A percentile compares a stretch with the other conserved stretches of the same genome.
phyloP scores from a whole-genome alignment of 1,140 invertebrate genomes.

The Penaeus indicus region DNA sequence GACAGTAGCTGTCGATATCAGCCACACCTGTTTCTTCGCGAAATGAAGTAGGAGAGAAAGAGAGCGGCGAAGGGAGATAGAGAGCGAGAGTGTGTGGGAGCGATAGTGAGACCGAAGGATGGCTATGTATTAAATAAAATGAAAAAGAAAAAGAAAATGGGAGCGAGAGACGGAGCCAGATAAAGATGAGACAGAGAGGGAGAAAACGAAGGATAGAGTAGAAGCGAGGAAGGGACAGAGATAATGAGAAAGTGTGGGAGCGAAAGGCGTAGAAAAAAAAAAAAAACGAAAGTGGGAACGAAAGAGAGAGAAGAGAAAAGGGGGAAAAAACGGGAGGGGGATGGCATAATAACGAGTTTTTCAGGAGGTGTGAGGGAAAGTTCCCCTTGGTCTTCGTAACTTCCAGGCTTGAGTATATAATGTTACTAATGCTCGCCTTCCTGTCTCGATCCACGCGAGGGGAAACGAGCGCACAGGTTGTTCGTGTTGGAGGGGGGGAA shows the following conservation, averaged over 20 bases:
- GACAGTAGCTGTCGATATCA: conserved; percentile 9
- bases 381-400: too few relatives aligned
- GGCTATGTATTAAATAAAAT: too few relatives aligned
- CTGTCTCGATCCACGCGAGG: too few relatives aligned
- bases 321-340: not conserved
- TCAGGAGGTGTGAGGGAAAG: too few relatives aligned
- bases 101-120: too few relatives aligned
- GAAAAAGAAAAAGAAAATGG: too few relatives aligned
- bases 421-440: too few relatives aligned
- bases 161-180: not conserved
- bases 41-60: not conserved
- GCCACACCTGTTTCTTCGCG: not conserved
- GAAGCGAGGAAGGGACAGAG: not conserved
- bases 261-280: not conserved
- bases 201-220: not conserved
- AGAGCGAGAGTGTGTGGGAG: not conserved
- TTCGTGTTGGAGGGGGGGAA: too few relatives aligned
- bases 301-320: not conserved
- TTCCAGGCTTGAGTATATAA: too few relatives aligned
- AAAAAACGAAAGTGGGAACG: not conserved
- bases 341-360: too few relatives aligned
- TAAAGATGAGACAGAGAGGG: not conserved
- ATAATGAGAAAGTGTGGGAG: not conserved
- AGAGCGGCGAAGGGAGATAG: too few relatives aligned
- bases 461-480: too few relatives aligned